A percentile compares a stretch with the other conserved stretches of the same genome.
phyloP scores from a whole-genome alignment of 2,113 vertebrate species.

The Natator depressus region DNA sequence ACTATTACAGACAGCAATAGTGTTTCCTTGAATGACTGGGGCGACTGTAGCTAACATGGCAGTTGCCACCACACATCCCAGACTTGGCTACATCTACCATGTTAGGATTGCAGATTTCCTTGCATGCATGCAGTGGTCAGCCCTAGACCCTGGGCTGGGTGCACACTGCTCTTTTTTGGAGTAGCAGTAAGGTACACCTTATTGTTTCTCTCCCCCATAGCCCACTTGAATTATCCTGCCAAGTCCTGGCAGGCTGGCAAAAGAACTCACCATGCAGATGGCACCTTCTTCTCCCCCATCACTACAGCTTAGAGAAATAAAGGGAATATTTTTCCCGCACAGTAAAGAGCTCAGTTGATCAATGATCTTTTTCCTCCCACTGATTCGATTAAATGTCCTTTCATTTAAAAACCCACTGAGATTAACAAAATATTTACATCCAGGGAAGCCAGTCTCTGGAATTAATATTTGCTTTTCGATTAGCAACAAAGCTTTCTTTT shows the following conservation, averaged over 20 bases:
- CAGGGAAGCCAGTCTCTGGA: background rate
- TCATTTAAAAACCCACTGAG: background rate
- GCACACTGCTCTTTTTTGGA: background rate
- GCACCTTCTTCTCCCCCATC: background rate
- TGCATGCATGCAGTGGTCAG: background rate
- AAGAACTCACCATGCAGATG: background rate
- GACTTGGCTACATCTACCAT: background rate
- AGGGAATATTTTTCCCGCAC: background rate
- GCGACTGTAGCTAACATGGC: accelerated
- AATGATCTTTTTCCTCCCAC: background rate
- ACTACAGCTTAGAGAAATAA: background rate
- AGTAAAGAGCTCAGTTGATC: background rate
- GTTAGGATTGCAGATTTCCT: accelerated
- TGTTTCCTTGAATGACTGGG: accelerated
- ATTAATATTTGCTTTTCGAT: slow-evolving; percentile 19
- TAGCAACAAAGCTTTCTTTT: slow-evolving; percentile 4
- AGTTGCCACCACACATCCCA: background rate
- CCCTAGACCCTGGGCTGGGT: accelerated
- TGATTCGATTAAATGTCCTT: background rate
- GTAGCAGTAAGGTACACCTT: accelerated
- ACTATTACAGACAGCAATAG: background rate
- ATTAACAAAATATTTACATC: background rate
- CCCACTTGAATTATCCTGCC: background rate
- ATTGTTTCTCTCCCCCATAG: background rate
- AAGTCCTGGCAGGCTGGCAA: background rate